Percentiles rank a stretch among this genome's conserved stretches.
Evolutionary conservation across 2,113 vertebrate species (phyloP).

Genomic region (Strigops habroptila): DNA sequence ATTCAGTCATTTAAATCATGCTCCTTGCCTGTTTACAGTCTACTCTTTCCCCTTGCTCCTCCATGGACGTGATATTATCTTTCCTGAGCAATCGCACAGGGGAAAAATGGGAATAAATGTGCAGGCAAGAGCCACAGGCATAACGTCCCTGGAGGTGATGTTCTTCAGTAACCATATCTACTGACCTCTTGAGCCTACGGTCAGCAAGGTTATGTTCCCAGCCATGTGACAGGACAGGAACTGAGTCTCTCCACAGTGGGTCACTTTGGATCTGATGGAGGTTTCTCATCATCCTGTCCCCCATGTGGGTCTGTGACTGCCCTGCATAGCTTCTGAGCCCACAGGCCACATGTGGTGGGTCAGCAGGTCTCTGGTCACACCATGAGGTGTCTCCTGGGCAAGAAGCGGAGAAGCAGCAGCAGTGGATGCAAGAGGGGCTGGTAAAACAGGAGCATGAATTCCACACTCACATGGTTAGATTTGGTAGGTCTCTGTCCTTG

Average conservation of each 20-base stretch:
- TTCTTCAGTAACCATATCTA: neutral
- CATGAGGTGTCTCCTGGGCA: neutral
- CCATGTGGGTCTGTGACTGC: neutral
- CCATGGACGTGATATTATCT: neutral
- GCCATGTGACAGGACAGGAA: neutral
- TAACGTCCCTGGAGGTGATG: too few species aligned
- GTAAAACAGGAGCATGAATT: neutral
- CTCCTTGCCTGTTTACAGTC: neutral
- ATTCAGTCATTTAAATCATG: neutral
- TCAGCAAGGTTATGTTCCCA: neutral
- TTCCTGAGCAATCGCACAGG: neutral
- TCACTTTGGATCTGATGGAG: neutral
- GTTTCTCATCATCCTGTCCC: neutral
- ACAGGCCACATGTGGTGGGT: rapidly evolving
- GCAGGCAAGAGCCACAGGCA: neutral
- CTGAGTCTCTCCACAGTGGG: neutral
- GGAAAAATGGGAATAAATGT: neutral
- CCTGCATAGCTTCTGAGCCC: neutral
- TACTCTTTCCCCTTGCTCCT: neutral
- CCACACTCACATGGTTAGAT: neutral
- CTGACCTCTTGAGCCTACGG: neutral
- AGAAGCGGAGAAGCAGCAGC: neutral
- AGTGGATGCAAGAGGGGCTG: neutral
- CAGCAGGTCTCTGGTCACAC: neutral
- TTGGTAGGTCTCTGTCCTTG: neutral